These are phyloP conservation scores for Palythoa caribaeorum DNA, from an alignment of 92 coral and sea anemone species.

Conservation along the genomic window DNA sequence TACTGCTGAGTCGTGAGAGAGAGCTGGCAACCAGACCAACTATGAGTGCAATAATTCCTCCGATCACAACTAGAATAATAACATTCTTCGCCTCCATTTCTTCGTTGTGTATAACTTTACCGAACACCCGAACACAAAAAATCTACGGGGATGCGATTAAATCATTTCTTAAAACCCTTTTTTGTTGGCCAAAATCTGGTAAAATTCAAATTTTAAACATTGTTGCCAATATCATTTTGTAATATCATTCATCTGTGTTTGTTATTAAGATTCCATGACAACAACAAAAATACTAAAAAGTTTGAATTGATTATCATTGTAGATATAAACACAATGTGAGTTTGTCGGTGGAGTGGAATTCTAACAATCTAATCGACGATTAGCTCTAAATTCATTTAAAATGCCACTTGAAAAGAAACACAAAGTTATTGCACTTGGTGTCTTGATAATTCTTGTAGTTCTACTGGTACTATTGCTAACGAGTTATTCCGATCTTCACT, in stretches of 20 bases:
- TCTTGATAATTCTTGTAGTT: neutral
- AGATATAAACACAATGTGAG: no score
- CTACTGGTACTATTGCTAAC: slow-evolving; percentile 50
- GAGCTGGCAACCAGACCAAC: slow-evolving; percentile 82
- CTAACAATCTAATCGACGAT: neutral
- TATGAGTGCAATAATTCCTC: slow-evolving; percentile 60
- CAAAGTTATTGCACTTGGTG: neutral
- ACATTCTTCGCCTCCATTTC: slow-evolving; percentile 24
- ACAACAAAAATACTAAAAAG: neutral
- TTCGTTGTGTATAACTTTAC: neutral
- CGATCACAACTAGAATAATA: slow-evolving; percentile 26
- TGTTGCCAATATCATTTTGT: no score
- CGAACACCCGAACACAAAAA: neutral
- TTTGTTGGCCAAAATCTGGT: no score
- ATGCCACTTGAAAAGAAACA: slow-evolving; percentile 30
- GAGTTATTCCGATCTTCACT: slow-evolving; percentile 81
- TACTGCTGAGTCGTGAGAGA: no score
- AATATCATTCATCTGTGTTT: neutral
- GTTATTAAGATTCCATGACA: neutral
- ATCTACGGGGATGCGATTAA: no score
- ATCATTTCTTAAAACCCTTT: no score
- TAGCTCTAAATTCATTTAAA: neutral
- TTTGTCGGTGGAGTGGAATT: neutral
- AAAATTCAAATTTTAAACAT: no score
- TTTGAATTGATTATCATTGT: neutral